Evolutionary conservation across 2,113 vertebrate genomes (phyloP).

Genomic region (Numida meleagris): DNA sequence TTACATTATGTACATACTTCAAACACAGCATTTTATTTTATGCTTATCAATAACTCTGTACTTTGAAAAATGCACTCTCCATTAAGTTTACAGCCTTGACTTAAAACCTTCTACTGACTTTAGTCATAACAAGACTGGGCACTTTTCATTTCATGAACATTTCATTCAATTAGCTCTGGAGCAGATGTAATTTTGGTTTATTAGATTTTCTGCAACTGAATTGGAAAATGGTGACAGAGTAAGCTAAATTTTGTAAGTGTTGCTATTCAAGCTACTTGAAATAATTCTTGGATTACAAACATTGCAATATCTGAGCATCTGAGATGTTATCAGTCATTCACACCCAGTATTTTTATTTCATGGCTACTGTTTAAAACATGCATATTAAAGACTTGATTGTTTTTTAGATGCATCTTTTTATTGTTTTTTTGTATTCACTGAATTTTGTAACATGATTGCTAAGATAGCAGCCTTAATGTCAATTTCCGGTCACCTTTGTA

Average conservation of each 20-base stretch:
- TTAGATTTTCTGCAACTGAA: neutral
- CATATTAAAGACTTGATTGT: neutral
- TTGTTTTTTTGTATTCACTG: neutral
- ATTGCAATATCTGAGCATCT: neutral
- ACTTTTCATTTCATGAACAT: neutral
- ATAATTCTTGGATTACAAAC: neutral
- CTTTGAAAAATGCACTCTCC: neutral
- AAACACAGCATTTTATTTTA: neutral
- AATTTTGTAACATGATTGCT: neutral
- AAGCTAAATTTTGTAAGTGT: neutral
- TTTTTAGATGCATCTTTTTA: neutral
- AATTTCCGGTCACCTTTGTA: neutral
- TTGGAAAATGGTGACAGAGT: neutral
- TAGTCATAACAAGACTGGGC: neutral
- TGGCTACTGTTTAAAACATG: neutral
- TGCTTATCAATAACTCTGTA: neutral
- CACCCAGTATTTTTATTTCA: neutral
- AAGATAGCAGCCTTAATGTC: neutral
- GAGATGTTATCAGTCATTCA: neutral
- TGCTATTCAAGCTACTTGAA: neutral
- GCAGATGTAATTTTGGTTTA: constrained; percentile 26
- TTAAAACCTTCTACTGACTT: neutral
- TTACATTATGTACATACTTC: neutral
- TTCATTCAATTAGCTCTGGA: constrained; percentile 25
- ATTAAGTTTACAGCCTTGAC: neutral